Percentiles rank a stretch among this genome's conserved stretches.
Evolutionary conservation across 2,797 vertebrate species (phyloP).

Genomic region (Champsocephalus gunnari): DNA sequence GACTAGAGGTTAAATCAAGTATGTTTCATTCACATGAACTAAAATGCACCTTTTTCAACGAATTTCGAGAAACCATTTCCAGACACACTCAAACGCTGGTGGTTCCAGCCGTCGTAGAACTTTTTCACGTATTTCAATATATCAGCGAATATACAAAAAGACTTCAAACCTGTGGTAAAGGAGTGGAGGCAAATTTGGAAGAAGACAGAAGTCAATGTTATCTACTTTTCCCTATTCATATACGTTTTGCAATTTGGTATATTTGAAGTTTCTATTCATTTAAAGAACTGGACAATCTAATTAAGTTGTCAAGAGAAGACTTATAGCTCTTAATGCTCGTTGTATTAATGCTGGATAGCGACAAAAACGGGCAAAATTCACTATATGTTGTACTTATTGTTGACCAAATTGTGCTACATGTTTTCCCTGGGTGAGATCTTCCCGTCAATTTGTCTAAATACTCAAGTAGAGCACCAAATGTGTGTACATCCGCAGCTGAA

Average conservation of each 20-base stretch:
- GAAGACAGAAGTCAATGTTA: background rate
- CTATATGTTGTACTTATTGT: background rate
- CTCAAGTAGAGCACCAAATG: background rate
- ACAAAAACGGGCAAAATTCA: background rate
- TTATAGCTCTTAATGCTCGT: background rate
- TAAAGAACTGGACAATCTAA: background rate
- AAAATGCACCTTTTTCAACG: slow-evolving; percentile 67
- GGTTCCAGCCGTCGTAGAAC: slow-evolving; percentile 60
- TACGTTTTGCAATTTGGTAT: background rate
- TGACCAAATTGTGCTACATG: background rate
- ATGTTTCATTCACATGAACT: slow-evolving; percentile 71
- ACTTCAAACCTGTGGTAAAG: background rate
- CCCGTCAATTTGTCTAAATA: background rate
- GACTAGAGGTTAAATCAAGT: slow-evolving; percentile 81
- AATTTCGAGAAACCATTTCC: slow-evolving; percentile 62
- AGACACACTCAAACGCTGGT: slow-evolving; percentile 59
- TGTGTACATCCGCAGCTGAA: background rate
- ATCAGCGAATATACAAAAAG: background rate
- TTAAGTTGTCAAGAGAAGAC: background rate
- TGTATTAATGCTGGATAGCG: background rate
- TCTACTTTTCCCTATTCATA: background rate
- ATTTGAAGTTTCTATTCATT: background rate
- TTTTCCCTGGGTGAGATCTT: background rate
- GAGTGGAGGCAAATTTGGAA: background rate
- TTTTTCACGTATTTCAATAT: slow-evolving; percentile 32